Base-by-base conservation (phyloP, 2,113 vertebrate species). In the Myiozetetes cayanensis region DNA sequence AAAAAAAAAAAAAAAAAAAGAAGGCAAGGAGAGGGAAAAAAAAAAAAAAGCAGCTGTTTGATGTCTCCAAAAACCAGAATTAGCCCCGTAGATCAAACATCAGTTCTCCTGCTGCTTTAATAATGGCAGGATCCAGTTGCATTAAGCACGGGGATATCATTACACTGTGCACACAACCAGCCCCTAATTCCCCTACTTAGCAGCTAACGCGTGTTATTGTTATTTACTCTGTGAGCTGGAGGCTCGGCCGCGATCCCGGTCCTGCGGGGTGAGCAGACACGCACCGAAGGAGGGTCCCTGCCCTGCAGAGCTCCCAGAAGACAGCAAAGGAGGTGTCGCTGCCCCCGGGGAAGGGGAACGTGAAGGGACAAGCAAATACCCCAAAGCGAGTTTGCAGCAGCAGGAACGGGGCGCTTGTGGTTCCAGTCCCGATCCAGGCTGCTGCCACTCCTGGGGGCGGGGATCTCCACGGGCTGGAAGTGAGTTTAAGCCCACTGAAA, bases 11-110 rank as follows among this genome's bases (percentile, higher is more conserved):
- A 73, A 56, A 27, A 33, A 56, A 33, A 70, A 33, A 59, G 15
- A 35, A 24, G 14, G n/a, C 56, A 35, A 35, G 33, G n/a, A 6
- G 43, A 70, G 20, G 39, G 39, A 13, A 41, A 17, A 3, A 20
- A 70, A 47, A 59, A 49, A 71, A 89, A 87, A 37, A 94, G 95
- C 89, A 94, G 90, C 92, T 95, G 91, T 97, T 96, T 96, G 96
- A 97, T 97, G 96, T 96, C 94, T 97, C 94, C 94, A 96, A 93
- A 95, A 89, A 93, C 81, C 70, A 47, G 97, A 96, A 96, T 97
- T 95, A 96, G 94, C 88, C 78, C 81, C 3, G 72, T 8, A 95
- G 93, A 93, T 97, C 95, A 96, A 96, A 96, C 94, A 84, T 93
- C 17, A 11, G 18, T 94, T 87, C 10, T 46, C 92, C 91, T 88